Percentiles rank a stretch among this genome's conserved stretches.
phyloP scores from a whole-genome alignment of 35 echinoderm and acorn worm species.

The Apostichopus californicus region DNA sequence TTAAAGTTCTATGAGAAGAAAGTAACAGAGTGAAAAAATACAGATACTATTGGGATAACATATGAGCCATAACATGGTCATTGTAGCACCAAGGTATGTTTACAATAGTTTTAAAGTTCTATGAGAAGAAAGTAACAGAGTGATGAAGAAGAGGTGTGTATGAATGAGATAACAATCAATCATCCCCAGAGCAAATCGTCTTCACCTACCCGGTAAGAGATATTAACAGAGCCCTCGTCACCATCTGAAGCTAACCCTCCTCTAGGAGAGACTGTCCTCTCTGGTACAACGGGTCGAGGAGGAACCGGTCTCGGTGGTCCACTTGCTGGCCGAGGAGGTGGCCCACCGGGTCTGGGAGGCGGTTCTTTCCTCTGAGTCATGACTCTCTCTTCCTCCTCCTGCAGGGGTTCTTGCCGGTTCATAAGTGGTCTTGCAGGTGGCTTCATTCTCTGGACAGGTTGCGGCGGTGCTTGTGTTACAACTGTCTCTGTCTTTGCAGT shows the following conservation, averaged over 20 bases:
- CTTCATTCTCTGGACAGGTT: slow-evolving; percentile 9
- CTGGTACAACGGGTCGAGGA: slow-evolving; percentile 38
- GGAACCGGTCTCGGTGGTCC: slow-evolving; percentile 53
- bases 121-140: neutral
- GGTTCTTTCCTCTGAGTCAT: slow-evolving; percentile 33
- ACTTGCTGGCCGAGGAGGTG: slow-evolving; percentile 49
- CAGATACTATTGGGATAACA: neutral
- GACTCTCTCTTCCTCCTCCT: neutral
- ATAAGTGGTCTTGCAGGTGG: neutral
- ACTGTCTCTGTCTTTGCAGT: neutral
- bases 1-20: too few relatives aligned
- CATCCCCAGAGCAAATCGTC: slow-evolving; percentile 38
- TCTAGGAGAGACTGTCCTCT: neutral
- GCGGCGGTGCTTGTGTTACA: neutral
- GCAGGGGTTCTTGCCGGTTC: neutral
- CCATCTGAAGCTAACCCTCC: neutral
- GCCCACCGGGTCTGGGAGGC: slow-evolving; percentile 52
- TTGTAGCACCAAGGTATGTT: neutral
- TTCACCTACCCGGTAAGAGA: slow-evolving; percentile 39
- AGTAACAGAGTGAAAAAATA: neutral
- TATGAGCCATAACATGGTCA: too few relatives aligned
- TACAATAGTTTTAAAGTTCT: neutral
- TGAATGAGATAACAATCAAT: neutral
- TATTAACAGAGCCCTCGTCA: neutral
- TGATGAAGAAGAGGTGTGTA: neutral